Percentiles rank a stretch among this genome's conserved stretches.
Evolutionary conservation across 1,140 invertebrate species (phyloP).

Genomic region (Belonocnema kinseyi): DNA sequence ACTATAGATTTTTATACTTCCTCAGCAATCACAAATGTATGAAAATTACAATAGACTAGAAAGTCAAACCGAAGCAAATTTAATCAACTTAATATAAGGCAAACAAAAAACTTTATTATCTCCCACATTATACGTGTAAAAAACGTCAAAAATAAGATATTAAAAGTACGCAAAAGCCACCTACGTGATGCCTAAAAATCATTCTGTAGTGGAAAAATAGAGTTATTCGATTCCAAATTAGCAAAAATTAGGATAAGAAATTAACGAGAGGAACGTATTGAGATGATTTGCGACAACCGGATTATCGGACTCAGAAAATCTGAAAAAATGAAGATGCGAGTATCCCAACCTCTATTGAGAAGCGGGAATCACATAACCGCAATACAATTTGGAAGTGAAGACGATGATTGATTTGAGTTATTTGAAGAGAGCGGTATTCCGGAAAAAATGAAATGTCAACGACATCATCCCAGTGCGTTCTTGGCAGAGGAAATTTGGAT

Average conservation of each 20-base stretch:
- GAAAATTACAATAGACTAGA: no score
- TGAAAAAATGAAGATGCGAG: not conserved
- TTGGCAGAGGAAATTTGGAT: not conserved
- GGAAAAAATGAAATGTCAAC: not conserved
- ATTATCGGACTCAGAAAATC: slow-evolving; percentile 4
- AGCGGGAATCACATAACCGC: not conserved
- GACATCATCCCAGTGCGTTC: not conserved
- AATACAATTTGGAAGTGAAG: not conserved
- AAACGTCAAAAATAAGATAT: no score
- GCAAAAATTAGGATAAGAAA: not conserved
- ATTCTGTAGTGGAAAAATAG: not conserved
- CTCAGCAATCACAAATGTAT: no score
- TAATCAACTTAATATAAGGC: no score
- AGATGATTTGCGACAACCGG: not conserved
- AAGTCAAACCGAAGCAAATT: no score
- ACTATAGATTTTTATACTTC: no score
- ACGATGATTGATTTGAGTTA: not conserved
- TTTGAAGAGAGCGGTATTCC: not conserved
- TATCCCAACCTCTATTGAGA: slow-evolving; percentile 12
- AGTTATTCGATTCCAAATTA: not conserved
- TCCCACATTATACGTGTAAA: no score
- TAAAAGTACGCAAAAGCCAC: no score
- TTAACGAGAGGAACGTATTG: not conserved
- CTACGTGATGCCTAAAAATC: not conserved
- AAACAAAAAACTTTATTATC: no score